Conservation (phyloP, 2,888 invertebrate genomes). For the Lepetodrilus schrolli region DNA sequence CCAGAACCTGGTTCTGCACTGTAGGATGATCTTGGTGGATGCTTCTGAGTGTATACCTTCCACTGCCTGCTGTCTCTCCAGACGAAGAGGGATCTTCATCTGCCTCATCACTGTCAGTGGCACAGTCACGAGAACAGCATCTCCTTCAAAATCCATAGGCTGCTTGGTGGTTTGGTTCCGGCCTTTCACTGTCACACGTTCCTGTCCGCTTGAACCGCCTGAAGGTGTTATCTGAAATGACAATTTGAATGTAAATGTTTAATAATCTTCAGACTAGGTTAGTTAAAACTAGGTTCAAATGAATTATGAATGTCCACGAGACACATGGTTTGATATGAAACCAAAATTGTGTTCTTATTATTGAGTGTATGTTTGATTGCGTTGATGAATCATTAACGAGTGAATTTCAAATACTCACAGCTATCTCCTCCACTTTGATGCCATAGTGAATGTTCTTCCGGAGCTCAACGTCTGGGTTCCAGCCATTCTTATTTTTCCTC, state of each 20-base stretch:
- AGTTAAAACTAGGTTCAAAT: not conserved
- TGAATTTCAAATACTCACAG: not conserved
- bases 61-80: constrained; percentile 24
- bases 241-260: too few relatives aligned
- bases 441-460: constrained; percentile 33
- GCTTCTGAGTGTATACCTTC: constrained; percentile 33
- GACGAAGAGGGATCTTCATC: constrained; percentile 30
- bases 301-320: not conserved
- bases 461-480: constrained; percentile 29
- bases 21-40: constrained; percentile 40
- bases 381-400: too few relatives aligned
- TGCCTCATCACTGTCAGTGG: constrained; percentile 41
- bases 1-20: constrained; percentile 42
- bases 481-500: not conserved
- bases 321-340: not conserved
- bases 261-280: not conserved
- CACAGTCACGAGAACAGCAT: constrained; percentile 42
- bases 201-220: not conserved
- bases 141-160: constrained; percentile 5
- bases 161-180: constrained; percentile 31
- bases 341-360: too few relatives aligned
- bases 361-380: too few relatives aligned
- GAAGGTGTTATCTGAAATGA: too few relatives aligned
- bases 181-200: constrained; percentile 29
- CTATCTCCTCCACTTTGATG: constrained; percentile 22